These are phyloP conservation scores for Diachasmimorpha longicaudata DNA, from an alignment of 1,140 invertebrate species.

Conservation along the genomic window DNA sequence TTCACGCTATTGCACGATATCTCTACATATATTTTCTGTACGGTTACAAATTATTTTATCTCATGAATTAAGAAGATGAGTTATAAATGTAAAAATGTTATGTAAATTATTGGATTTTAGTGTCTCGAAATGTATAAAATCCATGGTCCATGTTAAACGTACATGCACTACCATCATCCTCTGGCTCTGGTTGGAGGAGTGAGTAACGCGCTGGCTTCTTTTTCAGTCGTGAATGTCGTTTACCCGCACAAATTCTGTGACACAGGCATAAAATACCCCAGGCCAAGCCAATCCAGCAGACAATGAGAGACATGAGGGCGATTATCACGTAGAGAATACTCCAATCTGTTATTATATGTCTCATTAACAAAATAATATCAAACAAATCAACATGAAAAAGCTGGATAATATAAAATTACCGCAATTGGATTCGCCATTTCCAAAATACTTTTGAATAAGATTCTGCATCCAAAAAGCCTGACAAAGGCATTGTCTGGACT, in stretches of 20 bases:
- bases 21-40: neutral
- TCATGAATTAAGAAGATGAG: too few species aligned
- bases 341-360: constrained; percentile 62
- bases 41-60: neutral
- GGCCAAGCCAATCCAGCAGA: constrained; percentile 69
- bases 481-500: constrained; percentile 84
- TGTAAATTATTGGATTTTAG: neutral
- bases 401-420: constrained; percentile 64
- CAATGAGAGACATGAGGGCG: constrained; percentile 69
- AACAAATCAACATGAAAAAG: too few species aligned
- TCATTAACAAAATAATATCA: neutral
- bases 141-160: constrained; percentile 26
- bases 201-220: constrained; percentile 59
- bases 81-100: too few species aligned
- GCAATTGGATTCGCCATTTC: constrained; percentile 76
- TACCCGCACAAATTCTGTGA: constrained; percentile 64
- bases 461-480: constrained; percentile 97
- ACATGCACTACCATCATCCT: constrained; percentile 54
- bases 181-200: constrained; percentile 53
- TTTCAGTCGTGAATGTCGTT: constrained; percentile 48
- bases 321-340: constrained; percentile 87
- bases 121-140: constrained; percentile 13
- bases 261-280: constrained; percentile 77
- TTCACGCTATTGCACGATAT: neutral
- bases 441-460: constrained; percentile 69